Evolutionary conservation across 2,797 vertebrate species (phyloP).

Genomic region (Sylvilagus floridanus): DNA sequence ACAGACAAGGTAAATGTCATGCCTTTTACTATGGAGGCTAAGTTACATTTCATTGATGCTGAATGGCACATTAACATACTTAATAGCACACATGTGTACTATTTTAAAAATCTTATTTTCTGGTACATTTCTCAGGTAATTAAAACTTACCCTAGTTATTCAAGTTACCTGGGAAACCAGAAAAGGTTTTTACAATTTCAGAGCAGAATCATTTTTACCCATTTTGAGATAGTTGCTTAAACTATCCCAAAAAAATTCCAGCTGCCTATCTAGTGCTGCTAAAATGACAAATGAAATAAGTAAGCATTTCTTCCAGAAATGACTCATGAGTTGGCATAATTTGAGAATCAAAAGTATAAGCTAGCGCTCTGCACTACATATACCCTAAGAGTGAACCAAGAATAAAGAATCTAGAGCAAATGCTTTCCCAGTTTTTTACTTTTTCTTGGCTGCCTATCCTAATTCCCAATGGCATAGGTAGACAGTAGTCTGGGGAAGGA

Average conservation of each 20-base stretch:
- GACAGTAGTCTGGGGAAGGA: background rate
- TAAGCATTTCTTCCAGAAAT: conserved; percentile 42
- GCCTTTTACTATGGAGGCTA: background rate
- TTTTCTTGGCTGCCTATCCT: conserved; percentile 32
- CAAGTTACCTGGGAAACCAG: conserved; percentile 12
- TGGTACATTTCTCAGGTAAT: background rate
- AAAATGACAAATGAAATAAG: conserved; percentile 3
- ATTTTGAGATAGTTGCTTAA: background rate
- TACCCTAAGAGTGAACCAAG: conserved; percentile 13
- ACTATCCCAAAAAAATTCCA: background rate
- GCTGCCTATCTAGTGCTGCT: background rate
- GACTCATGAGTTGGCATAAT: conserved; percentile 15
- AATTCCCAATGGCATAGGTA: background rate
- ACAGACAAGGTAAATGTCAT: background rate
- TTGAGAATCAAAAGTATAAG: conserved; percentile 47
- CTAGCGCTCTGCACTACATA: background rate
- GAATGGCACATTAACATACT: background rate
- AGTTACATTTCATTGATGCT: background rate
- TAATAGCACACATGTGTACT: background rate
- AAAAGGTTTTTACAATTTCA: conserved; percentile 12
- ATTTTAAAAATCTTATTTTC: background rate
- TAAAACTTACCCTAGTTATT: background rate
- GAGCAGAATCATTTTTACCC: background rate
- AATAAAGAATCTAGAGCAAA: conserved; percentile 53
- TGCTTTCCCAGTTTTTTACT: conserved; percentile 2